Conservation (phyloP, 2,888 invertebrate species). For the Ornithoptera priamus region DNA sequence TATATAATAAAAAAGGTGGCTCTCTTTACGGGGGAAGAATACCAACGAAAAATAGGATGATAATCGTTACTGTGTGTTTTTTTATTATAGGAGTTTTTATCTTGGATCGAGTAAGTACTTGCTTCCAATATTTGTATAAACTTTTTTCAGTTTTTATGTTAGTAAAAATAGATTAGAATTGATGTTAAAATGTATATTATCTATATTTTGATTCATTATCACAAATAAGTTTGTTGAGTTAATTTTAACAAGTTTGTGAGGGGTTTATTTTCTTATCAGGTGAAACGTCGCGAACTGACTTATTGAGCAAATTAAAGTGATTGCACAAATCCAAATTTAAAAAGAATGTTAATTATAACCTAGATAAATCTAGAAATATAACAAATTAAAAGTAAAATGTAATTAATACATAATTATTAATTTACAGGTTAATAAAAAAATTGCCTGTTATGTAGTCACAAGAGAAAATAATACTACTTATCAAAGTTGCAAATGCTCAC, state of each 20-base stretch:
- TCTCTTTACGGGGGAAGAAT: background rate
- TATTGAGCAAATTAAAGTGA: no score
- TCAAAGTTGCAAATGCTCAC: background rate
- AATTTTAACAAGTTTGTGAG: no score
- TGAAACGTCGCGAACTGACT: no score
- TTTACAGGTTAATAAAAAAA: background rate
- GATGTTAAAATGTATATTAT: no score
- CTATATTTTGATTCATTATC: no score
- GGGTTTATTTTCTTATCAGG: no score
- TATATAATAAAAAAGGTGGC: background rate
- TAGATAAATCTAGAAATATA: no score
- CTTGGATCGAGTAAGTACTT: background rate
- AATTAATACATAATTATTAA: background rate
- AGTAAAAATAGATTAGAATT: no score
- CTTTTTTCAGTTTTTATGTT: no score
- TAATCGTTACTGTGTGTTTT: background rate
- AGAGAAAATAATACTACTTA: constrained; percentile 4
- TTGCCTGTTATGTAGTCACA: background rate
- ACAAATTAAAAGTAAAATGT: no score
- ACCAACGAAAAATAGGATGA: background rate
- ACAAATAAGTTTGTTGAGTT: no score
- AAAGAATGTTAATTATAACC: no score
- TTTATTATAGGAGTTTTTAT: background rate
- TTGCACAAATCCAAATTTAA: background rate
- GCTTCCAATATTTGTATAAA: background rate